Evolutionary conservation across 2,888 invertebrate genomes (phyloP), one percentile per base, ranked within the genome.

Genomic region (Actias luna): DNA sequence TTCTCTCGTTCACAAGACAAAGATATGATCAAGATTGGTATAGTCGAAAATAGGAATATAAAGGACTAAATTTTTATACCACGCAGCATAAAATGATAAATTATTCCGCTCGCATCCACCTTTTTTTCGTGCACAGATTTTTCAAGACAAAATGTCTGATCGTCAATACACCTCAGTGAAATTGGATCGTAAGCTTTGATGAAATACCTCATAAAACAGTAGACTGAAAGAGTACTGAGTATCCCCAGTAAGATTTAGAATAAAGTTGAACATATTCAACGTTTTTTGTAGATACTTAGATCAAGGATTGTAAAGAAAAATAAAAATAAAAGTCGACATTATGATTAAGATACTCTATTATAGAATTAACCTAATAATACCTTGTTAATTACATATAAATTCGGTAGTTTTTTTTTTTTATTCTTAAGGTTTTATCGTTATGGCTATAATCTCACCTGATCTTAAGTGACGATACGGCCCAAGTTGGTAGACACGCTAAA

Each of bases 111-210:
- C 80, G 74, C 83, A 79, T 79, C 74, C 67, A 61, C 65, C 64
- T 70, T 66, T 68, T 73, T 73, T 76, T 79, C 80, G 82, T 78
- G 79, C 75, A 69, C 74, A 75, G 81, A 82, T 79, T 84, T 79
- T 78, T 77, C 68, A 69, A 68, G 71, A 69, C 72, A 74, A 65
- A 66, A 71, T 71, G 73, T 78, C 74, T 79, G 73, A 67, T 72
- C 71, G 73, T 64, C 70, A 65, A 76, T 75, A 71, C 73, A 73
- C 74, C 73, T 70, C 72, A 66, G 71, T 66, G 67, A 78, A 77
- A 80, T 74, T 74, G 73, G 74, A 68, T 73, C 67, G 69, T 75
- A 75, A 74, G 73, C 73, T 75, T 77, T 74, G 78, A 76, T 79
- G 66, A 67, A 67, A 77, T 74, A 73, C 67, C 69, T 75, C 77